Conservation (phyloP, 2,113 vertebrate genomes). For the Tricholaema leucomelas region DNA sequence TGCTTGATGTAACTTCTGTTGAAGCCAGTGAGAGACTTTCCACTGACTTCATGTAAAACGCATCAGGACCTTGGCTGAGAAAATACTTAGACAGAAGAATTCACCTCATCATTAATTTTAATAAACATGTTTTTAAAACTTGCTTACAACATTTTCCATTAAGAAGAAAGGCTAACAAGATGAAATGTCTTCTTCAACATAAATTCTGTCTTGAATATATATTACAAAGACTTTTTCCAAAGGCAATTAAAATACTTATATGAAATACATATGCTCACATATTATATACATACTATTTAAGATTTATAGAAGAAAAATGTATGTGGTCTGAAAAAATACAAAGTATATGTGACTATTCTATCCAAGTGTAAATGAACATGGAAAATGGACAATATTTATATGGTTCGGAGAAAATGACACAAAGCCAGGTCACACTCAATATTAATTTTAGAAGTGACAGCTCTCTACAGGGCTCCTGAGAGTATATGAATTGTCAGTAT, state of each 20-base stretch:
- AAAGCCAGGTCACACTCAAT: background rate
- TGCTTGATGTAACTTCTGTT: background rate
- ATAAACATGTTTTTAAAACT: constrained; percentile 14
- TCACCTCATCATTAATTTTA: background rate
- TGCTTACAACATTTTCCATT: background rate
- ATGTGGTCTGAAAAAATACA: background rate
- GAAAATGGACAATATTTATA: background rate
- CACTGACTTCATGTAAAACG: background rate
- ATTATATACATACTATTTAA: background rate
- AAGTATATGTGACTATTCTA: background rate
- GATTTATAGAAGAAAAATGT: background rate
- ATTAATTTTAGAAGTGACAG: background rate
- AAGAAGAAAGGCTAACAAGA: background rate
- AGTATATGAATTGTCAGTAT: background rate
- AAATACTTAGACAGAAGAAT: constrained; percentile 21
- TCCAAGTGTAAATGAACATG: background rate
- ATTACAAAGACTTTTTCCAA: background rate
- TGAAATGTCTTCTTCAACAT: background rate
- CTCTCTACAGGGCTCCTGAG: background rate
- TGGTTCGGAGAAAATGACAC: background rate
- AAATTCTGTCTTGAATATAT: background rate
- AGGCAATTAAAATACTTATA: background rate
- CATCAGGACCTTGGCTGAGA: background rate
- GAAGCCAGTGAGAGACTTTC: constrained; percentile 4
- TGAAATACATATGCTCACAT: background rate